Conservation (phyloP, 1,140 invertebrate genomes). For the Apis florea region DNA sequence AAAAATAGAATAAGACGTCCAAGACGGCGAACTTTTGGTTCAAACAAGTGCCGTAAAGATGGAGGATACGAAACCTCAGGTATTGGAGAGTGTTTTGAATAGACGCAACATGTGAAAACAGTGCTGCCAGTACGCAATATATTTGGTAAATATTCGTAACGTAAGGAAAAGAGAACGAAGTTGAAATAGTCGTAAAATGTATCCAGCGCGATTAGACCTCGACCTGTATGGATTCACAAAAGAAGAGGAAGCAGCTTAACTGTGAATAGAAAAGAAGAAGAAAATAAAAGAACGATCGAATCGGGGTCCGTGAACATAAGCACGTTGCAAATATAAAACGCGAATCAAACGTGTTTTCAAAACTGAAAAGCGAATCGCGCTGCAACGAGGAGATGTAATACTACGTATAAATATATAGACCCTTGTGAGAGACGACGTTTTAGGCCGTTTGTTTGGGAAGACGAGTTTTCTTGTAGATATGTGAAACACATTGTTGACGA, state of each 20-base stretch:
- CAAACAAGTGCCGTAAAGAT: conserved; percentile 39
- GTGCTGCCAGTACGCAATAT: conserved; percentile 75
- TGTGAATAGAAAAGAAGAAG: not conserved
- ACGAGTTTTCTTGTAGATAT: conserved; percentile 75
- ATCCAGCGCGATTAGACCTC: conserved; percentile 35
- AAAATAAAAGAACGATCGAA: conserved; percentile 12
- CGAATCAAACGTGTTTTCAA: conserved; percentile 18
- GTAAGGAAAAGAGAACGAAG: conserved; percentile 44
- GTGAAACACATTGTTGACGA: conserved; percentile 75
- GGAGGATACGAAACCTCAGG: conserved; percentile 1
- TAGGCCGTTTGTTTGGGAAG: conserved; percentile 62
- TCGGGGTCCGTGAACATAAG: conserved; percentile 35
- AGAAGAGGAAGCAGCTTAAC: not conserved
- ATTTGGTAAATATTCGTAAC: conserved; percentile 67
- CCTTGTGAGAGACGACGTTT: conserved; percentile 53
- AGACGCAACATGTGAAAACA: conserved; percentile 60
- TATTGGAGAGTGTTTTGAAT: conserved; percentile 45
- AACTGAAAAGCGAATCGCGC: not conserved
- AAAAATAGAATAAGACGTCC: not conserved
- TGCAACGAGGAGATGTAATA: conserved; percentile 6
- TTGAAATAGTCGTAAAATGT: conserved; percentile 36
- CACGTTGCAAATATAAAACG: conserved; percentile 15
- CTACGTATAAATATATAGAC: conserved; percentile 27
- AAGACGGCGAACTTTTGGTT: conserved; percentile 40
- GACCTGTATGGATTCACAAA: conserved; percentile 26